Conservation (phyloP, 2,113 vertebrate species). For the Myrmecophaga tridactyla region DNA sequence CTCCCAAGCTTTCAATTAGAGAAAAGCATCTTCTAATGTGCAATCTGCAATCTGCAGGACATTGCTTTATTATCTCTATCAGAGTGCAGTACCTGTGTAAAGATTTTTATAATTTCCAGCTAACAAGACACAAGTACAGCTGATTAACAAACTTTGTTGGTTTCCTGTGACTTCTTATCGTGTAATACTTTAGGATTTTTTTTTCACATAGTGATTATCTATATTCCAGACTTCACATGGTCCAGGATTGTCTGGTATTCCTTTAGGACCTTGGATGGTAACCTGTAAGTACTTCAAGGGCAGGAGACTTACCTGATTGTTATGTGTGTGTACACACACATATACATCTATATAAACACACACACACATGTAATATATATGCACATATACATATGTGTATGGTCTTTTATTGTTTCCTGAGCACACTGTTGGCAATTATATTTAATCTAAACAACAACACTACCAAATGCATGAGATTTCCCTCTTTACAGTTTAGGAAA, state of each 20-base stretch:
- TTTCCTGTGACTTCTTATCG: background rate
- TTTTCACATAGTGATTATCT: conserved; percentile 32
- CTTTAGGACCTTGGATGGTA: background rate
- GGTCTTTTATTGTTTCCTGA: background rate
- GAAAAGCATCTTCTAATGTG: conserved; percentile 2
- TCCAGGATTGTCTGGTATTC: background rate
- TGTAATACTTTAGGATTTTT: background rate
- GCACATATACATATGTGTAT: background rate
- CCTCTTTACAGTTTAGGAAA: background rate
- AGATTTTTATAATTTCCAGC: conserved; percentile 48
- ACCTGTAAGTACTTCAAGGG: background rate
- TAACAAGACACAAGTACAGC: background rate
- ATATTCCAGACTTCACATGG: background rate
- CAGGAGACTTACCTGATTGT: background rate
- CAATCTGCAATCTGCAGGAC: background rate
- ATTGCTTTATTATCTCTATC: conserved; percentile 35
- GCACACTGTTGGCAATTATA: background rate
- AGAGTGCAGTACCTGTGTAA: background rate
- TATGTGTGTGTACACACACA: background rate
- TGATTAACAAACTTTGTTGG: conserved; percentile 30
- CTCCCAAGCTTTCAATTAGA: background rate
- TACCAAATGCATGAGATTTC: background rate
- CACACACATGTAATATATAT: background rate
- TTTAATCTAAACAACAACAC: background rate
- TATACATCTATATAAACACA: background rate